Base-by-base conservation (phyloP, 2,888 invertebrate species). In the Rhagonycha fulva region DNA sequence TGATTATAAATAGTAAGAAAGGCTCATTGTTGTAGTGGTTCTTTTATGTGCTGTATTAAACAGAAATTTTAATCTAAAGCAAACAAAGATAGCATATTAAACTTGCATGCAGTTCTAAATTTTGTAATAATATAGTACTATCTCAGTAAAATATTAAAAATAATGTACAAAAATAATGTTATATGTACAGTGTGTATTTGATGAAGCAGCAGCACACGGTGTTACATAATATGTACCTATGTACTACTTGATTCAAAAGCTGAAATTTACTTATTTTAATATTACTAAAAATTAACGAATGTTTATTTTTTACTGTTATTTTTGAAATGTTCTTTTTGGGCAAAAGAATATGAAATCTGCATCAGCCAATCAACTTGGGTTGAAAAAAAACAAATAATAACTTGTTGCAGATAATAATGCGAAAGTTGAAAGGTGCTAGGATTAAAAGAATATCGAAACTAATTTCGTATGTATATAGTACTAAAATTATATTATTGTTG, bases 21-120 rank as follows among this genome's bases (percentile, higher is more conserved):
- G 47, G 23, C 62, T 32, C 14, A 30, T 69, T 73, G 71, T 73
- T 76, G 70, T 30, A 14, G 73, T 47, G n/a, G n/a, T 14, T 32
- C 72, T 76, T 76, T 76, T 76, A 74, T 72, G 14, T 66, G 63
- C 69, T 66, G 68, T 70, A 74, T 76, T 74, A 68, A 76, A 74
- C 62, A 74, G 24, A 76, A 76, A 26, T 74, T 76, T 76, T 73
- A 67, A 76, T 76, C 74, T 74, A 63, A 24, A 68, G 60, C 28
- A 71, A 61, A 71, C 72, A 72, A 70, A 74, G 72, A 75, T 66
- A 66, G 5, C 23, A 63, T 24, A 66, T 24, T 24, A 24, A 66
- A 66, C 24, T 47, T 47, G 47, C 47, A 47, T 47, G 47, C 47
- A 47, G 47, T 47, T 47, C 47, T 47, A 47, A 32, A 47, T 47